Conservation (phyloP, 1,140 invertebrate genomes). For the Neodiprion pinetum region DNA sequence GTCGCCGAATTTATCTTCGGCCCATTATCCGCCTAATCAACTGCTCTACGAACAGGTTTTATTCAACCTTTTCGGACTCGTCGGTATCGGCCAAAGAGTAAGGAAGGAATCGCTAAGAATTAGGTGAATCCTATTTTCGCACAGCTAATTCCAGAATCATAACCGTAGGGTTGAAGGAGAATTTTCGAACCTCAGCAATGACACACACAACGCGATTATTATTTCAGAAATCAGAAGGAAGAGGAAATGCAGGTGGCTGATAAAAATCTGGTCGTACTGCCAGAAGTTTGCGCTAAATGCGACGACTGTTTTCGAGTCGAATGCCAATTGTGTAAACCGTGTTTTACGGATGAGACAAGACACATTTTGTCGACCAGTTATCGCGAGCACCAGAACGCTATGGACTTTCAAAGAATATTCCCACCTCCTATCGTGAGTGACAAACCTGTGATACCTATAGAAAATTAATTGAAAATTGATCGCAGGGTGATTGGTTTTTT, state of each 20-base stretch:
- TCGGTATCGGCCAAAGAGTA: conserved; percentile 74
- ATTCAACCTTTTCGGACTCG: conserved; percentile 82
- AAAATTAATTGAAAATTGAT: background rate
- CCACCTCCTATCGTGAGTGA: conserved; percentile 76
- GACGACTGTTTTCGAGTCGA: conserved; percentile 69
- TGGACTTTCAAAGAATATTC: conserved; percentile 81
- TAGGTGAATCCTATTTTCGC: conserved; percentile 16
- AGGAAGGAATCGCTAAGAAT: conserved; percentile 47
- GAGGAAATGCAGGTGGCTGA: conserved; percentile 76
- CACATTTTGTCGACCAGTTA: conserved; percentile 72
- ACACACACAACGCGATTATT: conserved; percentile 17
- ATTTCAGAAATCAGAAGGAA: conserved; percentile 56
- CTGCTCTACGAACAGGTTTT: conserved; percentile 93
- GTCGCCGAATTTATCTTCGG: conserved; percentile 96
- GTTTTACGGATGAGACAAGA: conserved; percentile 70
- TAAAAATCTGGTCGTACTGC: conserved; percentile 81
- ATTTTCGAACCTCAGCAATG: conserved; percentile 28
- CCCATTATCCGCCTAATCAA: conserved; percentile 88
- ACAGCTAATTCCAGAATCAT: conserved; percentile 17
- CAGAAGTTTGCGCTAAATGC: conserved; percentile 74
- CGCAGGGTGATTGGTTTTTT: background rate
- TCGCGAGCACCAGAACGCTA: conserved; percentile 79
- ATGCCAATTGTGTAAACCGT: conserved; percentile 83
- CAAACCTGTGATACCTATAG: conserved; percentile 16
- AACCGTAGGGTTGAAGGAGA: conserved; percentile 7